A percentile compares a stretch with the other conserved stretches of the same genome.
Conservation (phyloP, 2,888 invertebrate species). For the Lasioglossum leucozonium region DNA sequence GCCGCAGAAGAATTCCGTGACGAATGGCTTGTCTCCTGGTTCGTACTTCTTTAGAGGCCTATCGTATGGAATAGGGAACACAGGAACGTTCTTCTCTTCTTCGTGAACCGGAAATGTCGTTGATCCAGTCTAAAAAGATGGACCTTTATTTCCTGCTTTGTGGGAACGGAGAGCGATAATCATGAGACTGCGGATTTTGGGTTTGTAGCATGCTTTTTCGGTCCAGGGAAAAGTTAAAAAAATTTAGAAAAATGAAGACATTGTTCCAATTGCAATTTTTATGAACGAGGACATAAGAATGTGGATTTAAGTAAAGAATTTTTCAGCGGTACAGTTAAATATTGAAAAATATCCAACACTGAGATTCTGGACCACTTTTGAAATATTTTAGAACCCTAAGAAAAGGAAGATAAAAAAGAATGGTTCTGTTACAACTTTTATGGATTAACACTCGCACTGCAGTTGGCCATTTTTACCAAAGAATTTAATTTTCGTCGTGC, state of each 20-base stretch:
- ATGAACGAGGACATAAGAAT: neutral
- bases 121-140: slow-evolving; percentile 86
- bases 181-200: neutral
- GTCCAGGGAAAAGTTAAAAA: neutral
- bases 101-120: slow-evolving; percentile 86
- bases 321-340: neutral
- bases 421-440: neutral
- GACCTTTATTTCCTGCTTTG: neutral
- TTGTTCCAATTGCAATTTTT: neutral
- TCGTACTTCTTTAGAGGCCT: slow-evolving; percentile 91
- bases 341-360: neutral
- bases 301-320: neutral
- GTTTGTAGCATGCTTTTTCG: neutral
- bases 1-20: slow-evolving; percentile 86
- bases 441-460: neutral
- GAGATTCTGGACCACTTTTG: no score
- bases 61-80: slow-evolving; percentile 92
- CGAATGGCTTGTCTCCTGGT: slow-evolving; percentile 89
- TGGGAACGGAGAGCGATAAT: neutral
- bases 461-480: neutral
- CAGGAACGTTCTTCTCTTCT: slow-evolving; percentile 73
- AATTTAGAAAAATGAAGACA: neutral
- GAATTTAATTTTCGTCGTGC: neutral
- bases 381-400: neutral
- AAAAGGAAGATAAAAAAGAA: neutral